phyloP scores from a whole-genome alignment of 2,888 invertebrate species.

The Ophion obscuratus region DNA sequence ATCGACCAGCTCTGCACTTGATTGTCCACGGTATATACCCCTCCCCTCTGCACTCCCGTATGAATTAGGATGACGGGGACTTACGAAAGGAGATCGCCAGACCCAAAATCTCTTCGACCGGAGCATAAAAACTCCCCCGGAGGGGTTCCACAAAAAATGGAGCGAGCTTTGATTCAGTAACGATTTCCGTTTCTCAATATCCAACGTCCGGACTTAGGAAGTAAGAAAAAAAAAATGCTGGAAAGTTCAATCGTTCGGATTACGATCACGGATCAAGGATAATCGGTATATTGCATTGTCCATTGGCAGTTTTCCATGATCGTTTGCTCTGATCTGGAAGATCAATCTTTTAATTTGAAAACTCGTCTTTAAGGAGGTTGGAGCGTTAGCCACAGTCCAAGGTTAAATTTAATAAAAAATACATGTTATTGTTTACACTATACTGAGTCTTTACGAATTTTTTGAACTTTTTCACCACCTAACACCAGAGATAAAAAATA shows the following conservation, averaged over 20 bases:
- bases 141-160: not conserved
- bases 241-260: not conserved
- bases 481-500: too few relatives aligned
- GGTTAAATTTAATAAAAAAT: too few relatives aligned
- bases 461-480: too few relatives aligned
- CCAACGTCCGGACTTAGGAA: not conserved
- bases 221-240: not conserved
- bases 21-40: conserved; percentile 32
- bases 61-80: conserved; percentile 46
- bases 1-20: conserved; percentile 50
- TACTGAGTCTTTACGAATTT: too few relatives aligned
- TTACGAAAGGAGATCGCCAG: conserved; percentile 33
- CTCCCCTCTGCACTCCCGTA: conserved; percentile 7
- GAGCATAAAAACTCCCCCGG: conserved; percentile 17
- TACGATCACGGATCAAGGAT: not conserved
- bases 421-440: too few relatives aligned
- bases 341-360: not conserved
- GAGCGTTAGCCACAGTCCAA: too few relatives aligned
- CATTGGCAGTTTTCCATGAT: not conserved
- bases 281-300: not conserved
- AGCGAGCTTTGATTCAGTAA: not conserved
- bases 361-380: too few relatives aligned
- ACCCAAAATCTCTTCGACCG: conserved; percentile 33
- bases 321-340: not conserved
- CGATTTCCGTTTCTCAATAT: not conserved